Evolutionary conservation across 1,140 invertebrate genomes (phyloP).

Genomic region (Pseudomyrmex pallidus): DNA sequence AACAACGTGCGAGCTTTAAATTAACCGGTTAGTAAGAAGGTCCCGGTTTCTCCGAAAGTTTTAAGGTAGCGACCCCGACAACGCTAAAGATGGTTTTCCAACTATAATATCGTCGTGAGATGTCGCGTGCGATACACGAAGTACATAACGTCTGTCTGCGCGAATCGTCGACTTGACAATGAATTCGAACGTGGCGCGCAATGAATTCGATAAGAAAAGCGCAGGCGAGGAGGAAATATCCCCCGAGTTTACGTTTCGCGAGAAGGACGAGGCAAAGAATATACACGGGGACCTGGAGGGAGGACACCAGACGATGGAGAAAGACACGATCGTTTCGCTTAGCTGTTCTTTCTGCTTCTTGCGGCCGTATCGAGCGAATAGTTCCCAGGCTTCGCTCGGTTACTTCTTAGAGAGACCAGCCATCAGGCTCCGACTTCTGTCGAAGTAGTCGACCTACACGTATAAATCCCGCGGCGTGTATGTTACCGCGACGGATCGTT

Average conservation of each 20-base stretch:
- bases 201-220: slow-evolving; percentile 9
- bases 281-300: slow-evolving; percentile 18
- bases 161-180: slow-evolving; percentile 48
- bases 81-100: slow-evolving; percentile 25
- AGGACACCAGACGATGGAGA: slow-evolving; percentile 51
- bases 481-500: slow-evolving; percentile 43
- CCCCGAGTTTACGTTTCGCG: background rate
- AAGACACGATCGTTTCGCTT: slow-evolving; percentile 63
- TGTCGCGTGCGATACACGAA: slow-evolving; percentile 18
- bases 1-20: slow-evolving; percentile 66
- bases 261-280: slow-evolving; percentile 30
- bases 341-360: slow-evolving; percentile 70
- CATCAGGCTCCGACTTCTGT: slow-evolving; percentile 50
- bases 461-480: slow-evolving; percentile 52
- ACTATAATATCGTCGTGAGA: background rate
- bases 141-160: background rate
- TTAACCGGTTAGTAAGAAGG: slow-evolving; percentile 68
- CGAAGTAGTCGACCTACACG: slow-evolving; percentile 59
- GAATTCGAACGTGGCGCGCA: slow-evolving; percentile 35
- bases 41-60: slow-evolving; percentile 56
- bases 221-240: slow-evolving; percentile 7
- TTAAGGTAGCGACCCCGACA: slow-evolving; percentile 58
- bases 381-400: slow-evolving; percentile 73
- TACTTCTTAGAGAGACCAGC: slow-evolving; percentile 63
- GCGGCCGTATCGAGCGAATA: slow-evolving; percentile 68